Evolutionary conservation across 1,140 invertebrate species (phyloP).

Genomic region (Aleiodes sp.): DNA sequence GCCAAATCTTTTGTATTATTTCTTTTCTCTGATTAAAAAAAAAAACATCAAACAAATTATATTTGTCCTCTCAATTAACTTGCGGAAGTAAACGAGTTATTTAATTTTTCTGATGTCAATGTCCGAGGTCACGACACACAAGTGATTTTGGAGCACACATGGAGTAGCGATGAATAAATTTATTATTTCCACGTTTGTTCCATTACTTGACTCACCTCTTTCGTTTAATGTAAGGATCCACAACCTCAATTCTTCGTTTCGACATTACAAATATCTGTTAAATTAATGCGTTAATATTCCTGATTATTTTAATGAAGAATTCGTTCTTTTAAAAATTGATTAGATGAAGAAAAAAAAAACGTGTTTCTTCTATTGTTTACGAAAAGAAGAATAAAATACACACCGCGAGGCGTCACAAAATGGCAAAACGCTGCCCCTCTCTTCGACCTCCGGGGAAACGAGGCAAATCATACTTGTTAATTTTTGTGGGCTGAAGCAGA

Average conservation of each 20-base stretch:
- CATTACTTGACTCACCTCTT: constrained; percentile 70
- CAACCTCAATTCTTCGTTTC: constrained; percentile 83
- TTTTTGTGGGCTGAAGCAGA: neutral
- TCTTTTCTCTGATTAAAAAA: neutral
- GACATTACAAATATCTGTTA: constrained; percentile 69
- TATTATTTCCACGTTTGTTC: neutral
- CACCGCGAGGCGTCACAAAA: constrained; percentile 61
- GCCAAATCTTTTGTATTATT: neutral
- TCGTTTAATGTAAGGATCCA: constrained; percentile 82
- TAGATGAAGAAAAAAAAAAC: neutral
- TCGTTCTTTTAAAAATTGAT: constrained; percentile 9
- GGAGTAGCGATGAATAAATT: neutral
- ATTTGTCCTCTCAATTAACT: too few species aligned
- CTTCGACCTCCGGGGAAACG: constrained; percentile 4
- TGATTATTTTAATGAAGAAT: too few species aligned
- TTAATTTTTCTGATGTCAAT: too few species aligned
- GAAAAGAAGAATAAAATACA: constrained; percentile 35
- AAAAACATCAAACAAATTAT: neutral
- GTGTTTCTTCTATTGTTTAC: constrained; percentile 41
- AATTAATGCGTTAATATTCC: too few species aligned
- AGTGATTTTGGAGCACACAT: neutral
- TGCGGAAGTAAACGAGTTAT: too few species aligned
- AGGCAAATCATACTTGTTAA: neutral
- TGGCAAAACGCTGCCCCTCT: constrained; percentile 52
- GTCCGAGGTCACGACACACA: too few species aligned